Conservation (phyloP, 2,888 invertebrate genomes). For the Nesidiocoris tenuis region DNA sequence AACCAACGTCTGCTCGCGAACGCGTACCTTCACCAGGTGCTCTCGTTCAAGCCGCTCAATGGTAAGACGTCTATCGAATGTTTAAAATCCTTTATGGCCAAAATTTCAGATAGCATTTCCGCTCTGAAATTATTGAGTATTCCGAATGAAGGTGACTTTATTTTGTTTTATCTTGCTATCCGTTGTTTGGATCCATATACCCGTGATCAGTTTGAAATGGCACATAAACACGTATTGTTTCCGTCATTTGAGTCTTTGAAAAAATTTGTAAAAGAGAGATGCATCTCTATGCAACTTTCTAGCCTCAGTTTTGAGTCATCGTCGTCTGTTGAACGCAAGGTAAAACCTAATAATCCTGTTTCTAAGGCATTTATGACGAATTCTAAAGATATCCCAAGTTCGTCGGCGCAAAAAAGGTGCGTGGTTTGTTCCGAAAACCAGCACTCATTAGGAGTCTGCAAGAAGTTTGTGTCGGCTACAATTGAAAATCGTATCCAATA, state of each 20-base stretch:
- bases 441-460: too few species aligned
- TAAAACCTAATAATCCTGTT: not conserved
- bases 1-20: constrained; percentile 11
- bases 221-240: not conserved
- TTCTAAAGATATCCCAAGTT: not conserved
- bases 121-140: not conserved
- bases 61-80: not conserved
- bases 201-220: constrained; percentile 18
- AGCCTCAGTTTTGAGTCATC: too few species aligned
- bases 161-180: constrained; percentile 13
- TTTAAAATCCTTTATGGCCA: not conserved
- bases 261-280: too few species aligned
- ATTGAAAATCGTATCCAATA: not conserved
- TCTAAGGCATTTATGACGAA: too few species aligned
- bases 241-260: constrained; percentile 8
- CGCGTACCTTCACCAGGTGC: constrained; percentile 5
- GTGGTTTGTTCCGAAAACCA: too few species aligned
- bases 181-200: constrained; percentile 6
- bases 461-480: not conserved
- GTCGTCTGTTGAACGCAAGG: not conserved
- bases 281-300: too few species aligned
- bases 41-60: constrained; percentile 1
- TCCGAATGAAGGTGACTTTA: too few species aligned
- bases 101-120: constrained; percentile 16
- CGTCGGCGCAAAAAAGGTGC: not conserved